phyloP scores from a whole-genome alignment of 1,140 invertebrate genomes.

The Ips typographus region DNA sequence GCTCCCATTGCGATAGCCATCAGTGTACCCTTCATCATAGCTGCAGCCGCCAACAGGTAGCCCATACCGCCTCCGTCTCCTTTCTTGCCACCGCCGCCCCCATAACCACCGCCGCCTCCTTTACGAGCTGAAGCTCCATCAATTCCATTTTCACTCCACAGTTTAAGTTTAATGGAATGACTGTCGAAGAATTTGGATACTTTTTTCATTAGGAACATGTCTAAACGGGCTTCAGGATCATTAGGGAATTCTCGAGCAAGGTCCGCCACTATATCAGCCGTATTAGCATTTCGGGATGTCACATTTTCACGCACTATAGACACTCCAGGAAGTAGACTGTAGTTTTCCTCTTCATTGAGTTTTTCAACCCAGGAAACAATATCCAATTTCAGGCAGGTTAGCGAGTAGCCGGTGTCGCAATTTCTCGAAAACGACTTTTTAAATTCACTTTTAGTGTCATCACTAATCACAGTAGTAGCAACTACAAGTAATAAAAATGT shows the following conservation, averaged over 20 bases:
- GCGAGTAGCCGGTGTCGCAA: conserved; percentile 69
- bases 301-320: conserved; percentile 67
- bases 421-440: conserved; percentile 57
- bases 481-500: conserved; percentile 4
- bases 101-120: conserved; percentile 52
- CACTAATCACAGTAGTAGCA: conserved; percentile 15
- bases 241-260: conserved; percentile 72
- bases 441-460: conserved; percentile 38
- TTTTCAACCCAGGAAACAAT: conserved; percentile 73
- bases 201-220: conserved; percentile 71
- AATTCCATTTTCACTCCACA: conserved; percentile 62
- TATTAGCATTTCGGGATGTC: conserved; percentile 56
- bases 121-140: conserved; percentile 41
- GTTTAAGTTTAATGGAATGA: conserved; percentile 70
- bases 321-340: conserved; percentile 68
- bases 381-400: conserved; percentile 78
- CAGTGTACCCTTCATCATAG: conserved; percentile 72
- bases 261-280: conserved; percentile 68
- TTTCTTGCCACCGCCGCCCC: conserved; percentile 56
- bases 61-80: conserved; percentile 57
- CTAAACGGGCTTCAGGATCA: conserved; percentile 71
- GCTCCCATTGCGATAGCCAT: conserved; percentile 72
- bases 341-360: conserved; percentile 63
- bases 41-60: conserved; percentile 58
- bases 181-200: conserved; percentile 69